Conservation (phyloP, 2,888 invertebrate species). For the Eumerus sabulonum region DNA sequence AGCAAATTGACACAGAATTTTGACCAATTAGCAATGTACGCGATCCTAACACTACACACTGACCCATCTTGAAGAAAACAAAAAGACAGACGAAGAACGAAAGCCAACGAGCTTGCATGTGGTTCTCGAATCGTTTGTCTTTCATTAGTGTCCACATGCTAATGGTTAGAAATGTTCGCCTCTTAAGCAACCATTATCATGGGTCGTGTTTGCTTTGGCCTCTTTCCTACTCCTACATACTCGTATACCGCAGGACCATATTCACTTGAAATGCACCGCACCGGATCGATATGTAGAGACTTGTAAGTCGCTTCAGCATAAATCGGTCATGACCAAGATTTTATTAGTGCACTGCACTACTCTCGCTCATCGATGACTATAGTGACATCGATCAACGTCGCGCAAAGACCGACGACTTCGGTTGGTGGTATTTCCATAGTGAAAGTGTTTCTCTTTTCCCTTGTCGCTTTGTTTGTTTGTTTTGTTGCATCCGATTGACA, state of each 20-base stretch:
- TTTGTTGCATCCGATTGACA: constrained; percentile 54
- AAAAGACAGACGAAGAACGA: constrained; percentile 1
- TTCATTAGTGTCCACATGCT: constrained; percentile 43
- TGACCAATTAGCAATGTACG: constrained; percentile 49
- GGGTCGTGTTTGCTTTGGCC: constrained; percentile 16
- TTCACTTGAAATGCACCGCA: constrained; percentile 14
- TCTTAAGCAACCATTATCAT: constrained; percentile 22
- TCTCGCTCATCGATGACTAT: constrained; percentile 1
- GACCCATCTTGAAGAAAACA: constrained; percentile 26
- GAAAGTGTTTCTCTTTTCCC: constrained; percentile 44
- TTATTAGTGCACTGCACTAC: too few relatives aligned
- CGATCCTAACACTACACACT: background rate
- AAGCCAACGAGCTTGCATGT: constrained; percentile 27
- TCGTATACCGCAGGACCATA: constrained; percentile 10
- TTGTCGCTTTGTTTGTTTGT: constrained; percentile 16
- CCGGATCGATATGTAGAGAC: constrained; percentile 45
- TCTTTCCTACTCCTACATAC: too few relatives aligned
- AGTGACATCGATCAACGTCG: constrained; percentile 1
- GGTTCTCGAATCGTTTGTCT: constrained; percentile 29
- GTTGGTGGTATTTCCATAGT: constrained; percentile 46
- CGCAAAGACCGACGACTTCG: constrained; percentile 36
- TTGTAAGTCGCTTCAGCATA: constrained; percentile 42
- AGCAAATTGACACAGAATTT: constrained; percentile 26
- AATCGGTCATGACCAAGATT: constrained; percentile 65
- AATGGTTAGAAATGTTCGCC: constrained; percentile 29